Evolutionary conservation across 2,888 invertebrate species (phyloP).

Genomic region (Syrphus vitripennis): DNA sequence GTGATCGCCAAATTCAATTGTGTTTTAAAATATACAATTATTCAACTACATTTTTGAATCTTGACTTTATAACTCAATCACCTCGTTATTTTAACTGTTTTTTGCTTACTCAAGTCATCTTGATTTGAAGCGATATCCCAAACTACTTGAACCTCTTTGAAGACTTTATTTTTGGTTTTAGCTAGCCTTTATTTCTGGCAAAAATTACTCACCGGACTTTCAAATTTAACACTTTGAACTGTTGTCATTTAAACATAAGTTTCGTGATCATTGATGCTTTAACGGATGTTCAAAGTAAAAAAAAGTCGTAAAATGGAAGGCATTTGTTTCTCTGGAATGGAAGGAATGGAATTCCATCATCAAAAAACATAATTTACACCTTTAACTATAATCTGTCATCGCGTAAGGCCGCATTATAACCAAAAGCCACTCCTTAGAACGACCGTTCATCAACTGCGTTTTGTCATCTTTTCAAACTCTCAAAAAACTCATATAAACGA

Average conservation of each 20-base stretch:
- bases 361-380: slow-evolving; percentile 64
- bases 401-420: slow-evolving; percentile 22
- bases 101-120: no score
- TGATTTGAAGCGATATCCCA: not conserved
- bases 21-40: no score
- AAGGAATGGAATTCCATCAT: slow-evolving; percentile 54
- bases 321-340: not conserved
- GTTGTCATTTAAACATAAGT: not conserved
- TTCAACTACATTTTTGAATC: no score
- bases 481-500: slow-evolving; percentile 62
- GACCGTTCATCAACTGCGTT: slow-evolving; percentile 67
- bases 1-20: no score
- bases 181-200: not conserved
- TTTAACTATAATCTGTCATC: slow-evolving; percentile 66
- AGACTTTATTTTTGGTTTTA: not conserved
- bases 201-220: not conserved
- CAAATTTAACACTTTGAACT: not conserved
- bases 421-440: slow-evolving; percentile 54
- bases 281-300: not conserved
- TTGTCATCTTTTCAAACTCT: slow-evolving; percentile 58
- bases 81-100: no score
- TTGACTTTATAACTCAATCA: no score
- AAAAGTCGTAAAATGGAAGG: slow-evolving; percentile 23
- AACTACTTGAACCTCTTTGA: not conserved
- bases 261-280: not conserved